Conservation (phyloP, 2,888 invertebrate species). For the Tinea trinotella region DNA sequence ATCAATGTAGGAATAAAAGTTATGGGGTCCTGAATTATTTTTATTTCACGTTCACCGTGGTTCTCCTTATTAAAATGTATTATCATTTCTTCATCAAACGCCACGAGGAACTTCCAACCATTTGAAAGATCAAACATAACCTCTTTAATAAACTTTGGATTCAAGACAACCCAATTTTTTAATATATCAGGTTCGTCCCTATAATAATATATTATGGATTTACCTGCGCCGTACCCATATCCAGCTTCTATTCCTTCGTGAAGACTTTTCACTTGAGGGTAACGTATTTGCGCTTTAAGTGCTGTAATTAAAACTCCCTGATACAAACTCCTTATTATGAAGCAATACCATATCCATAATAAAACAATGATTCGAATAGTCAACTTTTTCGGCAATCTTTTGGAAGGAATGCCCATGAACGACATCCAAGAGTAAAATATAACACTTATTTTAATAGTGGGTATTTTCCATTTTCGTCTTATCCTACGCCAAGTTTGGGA, state of each 20-base stretch:
- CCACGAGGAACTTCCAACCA: slow-evolving; percentile 6
- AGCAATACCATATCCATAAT: slow-evolving; percentile 15
- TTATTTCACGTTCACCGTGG: not conserved
- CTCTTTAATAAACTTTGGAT: not conserved
- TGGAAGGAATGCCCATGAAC: not conserved
- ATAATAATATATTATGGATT: not conserved
- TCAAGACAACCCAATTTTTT: not conserved
- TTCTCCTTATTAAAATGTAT: not conserved
- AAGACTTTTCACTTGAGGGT: slow-evolving; percentile 2
- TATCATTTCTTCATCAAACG: not conserved
- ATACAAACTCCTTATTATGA: slow-evolving; percentile 3
- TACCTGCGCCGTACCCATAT: not conserved
- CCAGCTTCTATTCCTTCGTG: not conserved
- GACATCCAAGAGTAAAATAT: slow-evolving; percentile 5
- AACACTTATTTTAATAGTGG: not conserved
- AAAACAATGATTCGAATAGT: not conserved
- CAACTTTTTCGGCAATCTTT: not conserved
- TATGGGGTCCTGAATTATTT: not conserved
- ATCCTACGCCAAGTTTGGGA: not conserved
- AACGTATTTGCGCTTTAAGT: not conserved
- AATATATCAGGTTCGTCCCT: not conserved
- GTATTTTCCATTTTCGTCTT: not conserved
- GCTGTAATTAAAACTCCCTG: slow-evolving; percentile 6
- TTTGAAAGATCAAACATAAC: not conserved
- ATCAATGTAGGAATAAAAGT: not conserved